Percentiles rank a stretch among this genome's conserved stretches.
Conservation (phyloP, 2,888 invertebrate genomes). For the Tubulanus polymorphus region DNA sequence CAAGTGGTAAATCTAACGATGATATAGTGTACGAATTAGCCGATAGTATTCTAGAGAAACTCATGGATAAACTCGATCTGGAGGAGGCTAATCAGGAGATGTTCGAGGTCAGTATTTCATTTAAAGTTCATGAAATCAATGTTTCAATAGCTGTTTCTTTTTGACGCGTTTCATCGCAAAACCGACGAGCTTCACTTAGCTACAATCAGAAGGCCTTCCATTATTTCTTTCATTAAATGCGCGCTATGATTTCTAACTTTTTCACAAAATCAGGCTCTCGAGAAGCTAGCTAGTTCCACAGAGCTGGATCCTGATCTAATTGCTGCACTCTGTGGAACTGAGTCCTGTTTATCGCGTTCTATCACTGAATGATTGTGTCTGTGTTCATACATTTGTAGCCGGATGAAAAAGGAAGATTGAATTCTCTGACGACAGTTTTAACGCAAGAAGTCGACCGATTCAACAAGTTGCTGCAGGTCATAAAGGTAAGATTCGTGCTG, state of each 20-base stretch:
- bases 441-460: slow-evolving; percentile 55
- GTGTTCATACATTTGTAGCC: slow-evolving; percentile 53
- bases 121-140: too few species aligned
- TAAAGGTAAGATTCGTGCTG: slow-evolving; percentile 50
- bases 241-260: too few species aligned
- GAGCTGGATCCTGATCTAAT: too few species aligned
- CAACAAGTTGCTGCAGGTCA: slow-evolving; percentile 53
- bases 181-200: too few species aligned
- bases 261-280: too few species aligned
- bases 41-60: slow-evolving; percentile 63
- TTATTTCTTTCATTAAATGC: too few species aligned
- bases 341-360: too few species aligned
- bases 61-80: slow-evolving; percentile 63
- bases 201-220: too few species aligned
- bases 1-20: slow-evolving; percentile 66
- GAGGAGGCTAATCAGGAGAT: slow-evolving; percentile 65
- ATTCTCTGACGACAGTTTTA: slow-evolving; percentile 61
- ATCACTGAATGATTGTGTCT: too few species aligned
- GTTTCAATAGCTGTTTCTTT: too few species aligned
- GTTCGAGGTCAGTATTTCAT: slow-evolving; percentile 42
- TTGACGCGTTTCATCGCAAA: too few species aligned
- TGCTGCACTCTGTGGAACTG: too few species aligned
- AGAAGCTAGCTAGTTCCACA: not conserved
- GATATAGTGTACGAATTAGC: slow-evolving; percentile 76
- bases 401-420: slow-evolving; percentile 67